phyloP scores from a whole-genome alignment of 2,888 invertebrate genomes.

The Andricus quercusramuli region DNA sequence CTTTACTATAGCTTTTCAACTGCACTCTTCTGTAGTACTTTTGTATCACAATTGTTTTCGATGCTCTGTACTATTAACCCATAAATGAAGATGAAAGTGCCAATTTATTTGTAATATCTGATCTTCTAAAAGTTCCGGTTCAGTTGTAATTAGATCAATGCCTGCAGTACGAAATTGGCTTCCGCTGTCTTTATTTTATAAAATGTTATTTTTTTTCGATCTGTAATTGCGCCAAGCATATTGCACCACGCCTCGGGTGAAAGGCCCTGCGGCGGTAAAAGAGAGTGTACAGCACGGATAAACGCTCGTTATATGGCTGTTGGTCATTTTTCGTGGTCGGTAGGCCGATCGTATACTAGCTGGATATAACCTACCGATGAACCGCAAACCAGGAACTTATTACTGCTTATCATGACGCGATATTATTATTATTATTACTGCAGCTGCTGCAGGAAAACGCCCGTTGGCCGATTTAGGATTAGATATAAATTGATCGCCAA shows the following conservation, averaged over 20 bases:
- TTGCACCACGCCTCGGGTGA: constrained; percentile 72
- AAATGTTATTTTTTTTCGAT: constrained; percentile 13
- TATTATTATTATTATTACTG: constrained; percentile 23
- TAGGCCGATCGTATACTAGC: constrained; percentile 27
- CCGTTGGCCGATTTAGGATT: constrained; percentile 21
- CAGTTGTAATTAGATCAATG: constrained; percentile 8
- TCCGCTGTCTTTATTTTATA: constrained; percentile 17
- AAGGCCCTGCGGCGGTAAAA: constrained; percentile 65
- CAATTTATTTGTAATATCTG: background rate
- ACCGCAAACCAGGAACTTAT: constrained; percentile 76
- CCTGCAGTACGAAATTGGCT: background rate
- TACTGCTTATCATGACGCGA: constrained; percentile 61
- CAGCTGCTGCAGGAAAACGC: background rate
- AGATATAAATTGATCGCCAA: background rate
- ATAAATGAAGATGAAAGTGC: background rate
- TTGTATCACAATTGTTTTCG: too few relatives aligned
- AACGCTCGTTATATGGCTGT: constrained; percentile 58
- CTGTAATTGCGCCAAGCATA: constrained; percentile 69
- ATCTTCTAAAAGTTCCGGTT: constrained; percentile 11
- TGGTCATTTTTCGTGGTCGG: constrained; percentile 58
- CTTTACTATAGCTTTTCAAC: too few relatives aligned
- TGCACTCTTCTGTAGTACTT: too few relatives aligned
- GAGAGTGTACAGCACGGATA: constrained; percentile 54
- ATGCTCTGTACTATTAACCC: too few relatives aligned
- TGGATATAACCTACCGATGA: constrained; percentile 60